These are phyloP conservation scores for Grus americana DNA, from an alignment of 2,113 vertebrate genomes.

Conservation along the genomic window DNA sequence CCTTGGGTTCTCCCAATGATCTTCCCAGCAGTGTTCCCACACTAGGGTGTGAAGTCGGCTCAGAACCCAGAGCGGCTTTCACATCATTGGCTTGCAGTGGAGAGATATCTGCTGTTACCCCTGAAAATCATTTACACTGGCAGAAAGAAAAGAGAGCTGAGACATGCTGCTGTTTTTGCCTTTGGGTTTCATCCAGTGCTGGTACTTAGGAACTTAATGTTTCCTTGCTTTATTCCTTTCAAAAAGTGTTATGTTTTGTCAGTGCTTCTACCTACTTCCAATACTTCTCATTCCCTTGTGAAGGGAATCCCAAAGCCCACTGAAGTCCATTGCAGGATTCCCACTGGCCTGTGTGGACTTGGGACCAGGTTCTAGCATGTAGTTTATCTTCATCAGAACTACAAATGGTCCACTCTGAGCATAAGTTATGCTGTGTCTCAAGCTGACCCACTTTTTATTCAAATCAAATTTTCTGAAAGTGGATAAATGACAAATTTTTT, in stretches of 20 bases:
- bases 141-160: not conserved
- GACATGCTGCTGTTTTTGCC: not conserved
- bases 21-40: not conserved
- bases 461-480: not conserved
- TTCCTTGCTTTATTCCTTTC: not conserved
- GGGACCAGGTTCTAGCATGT: not conserved
- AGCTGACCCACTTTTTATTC: not conserved
- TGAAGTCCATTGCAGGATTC: not conserved
- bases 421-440: not conserved
- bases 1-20: not conserved
- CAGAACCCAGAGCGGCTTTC: not conserved
- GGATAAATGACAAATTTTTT: not conserved
- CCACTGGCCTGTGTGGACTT: not conserved
- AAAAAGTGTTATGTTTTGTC: not conserved
- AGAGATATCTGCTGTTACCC: not conserved
- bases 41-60: not conserved
- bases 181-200: not conserved
- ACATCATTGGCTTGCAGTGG: not conserved
- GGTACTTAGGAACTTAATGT: not conserved
- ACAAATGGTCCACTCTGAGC: not conserved
- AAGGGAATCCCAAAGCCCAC: not conserved
- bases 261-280: not conserved
- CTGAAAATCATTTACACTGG: not conserved
- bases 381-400: not conserved
- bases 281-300: not conserved